phyloP scores from a whole-genome alignment of 2,888 invertebrate species.

The Melieria omissa region DNA sequence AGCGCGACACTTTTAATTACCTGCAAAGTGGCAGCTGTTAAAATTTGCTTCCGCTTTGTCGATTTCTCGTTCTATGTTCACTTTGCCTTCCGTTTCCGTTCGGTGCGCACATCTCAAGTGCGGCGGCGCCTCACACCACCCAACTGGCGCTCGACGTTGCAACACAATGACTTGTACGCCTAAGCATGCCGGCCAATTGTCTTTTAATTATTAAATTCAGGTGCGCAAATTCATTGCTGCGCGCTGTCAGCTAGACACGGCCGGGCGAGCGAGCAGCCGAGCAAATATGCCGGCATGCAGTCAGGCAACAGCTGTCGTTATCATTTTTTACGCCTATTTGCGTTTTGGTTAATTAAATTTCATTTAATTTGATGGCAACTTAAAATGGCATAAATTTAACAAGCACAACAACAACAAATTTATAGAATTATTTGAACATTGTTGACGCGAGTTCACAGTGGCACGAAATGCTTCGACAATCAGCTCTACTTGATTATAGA shows the following conservation, averaged over 20 bases:
- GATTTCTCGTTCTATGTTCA: neutral
- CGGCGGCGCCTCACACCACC: too few species aligned
- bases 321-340: conserved; percentile 20
- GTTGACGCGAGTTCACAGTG: too few species aligned
- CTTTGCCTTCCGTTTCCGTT: neutral
- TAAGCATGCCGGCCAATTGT: conserved; percentile 3
- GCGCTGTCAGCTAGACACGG: too few species aligned
- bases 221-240: too few species aligned
- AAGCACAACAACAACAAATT: neutral
- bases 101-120: too few species aligned
- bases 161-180: neutral
- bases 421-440: too few species aligned
- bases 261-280: too few species aligned
- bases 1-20: conserved; percentile 5
- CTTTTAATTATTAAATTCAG: conserved; percentile 28
- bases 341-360: conserved; percentile 13
- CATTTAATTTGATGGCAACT: too few species aligned
- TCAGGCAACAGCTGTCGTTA: conserved; percentile 9
- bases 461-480: too few species aligned
- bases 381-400: neutral
- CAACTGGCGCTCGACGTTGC: neutral
- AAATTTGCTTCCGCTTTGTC: neutral
- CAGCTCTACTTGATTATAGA: too few species aligned
- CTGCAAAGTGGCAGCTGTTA: conserved; percentile 16
- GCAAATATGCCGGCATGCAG: neutral